Base-by-base conservation (phyloP, 1,140 invertebrate species). In the Zaprionus tsacasi region DNA sequence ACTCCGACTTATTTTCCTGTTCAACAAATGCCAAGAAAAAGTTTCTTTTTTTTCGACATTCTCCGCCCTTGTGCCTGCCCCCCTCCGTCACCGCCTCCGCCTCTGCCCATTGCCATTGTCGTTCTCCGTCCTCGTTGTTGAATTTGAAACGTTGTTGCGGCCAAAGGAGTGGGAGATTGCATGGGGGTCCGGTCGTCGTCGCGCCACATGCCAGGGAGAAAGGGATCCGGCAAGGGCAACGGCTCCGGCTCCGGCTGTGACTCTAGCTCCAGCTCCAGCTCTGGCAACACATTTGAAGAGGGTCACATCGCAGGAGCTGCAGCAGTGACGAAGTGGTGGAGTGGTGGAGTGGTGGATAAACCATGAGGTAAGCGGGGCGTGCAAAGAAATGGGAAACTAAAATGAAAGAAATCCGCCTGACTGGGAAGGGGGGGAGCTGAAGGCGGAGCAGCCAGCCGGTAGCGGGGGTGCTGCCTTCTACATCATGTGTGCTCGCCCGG, bases 1-100 rank as follows among this genome's bases (percentile, higher is more conserved):
- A 48, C 81, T 66, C 48, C 35, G 25, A 64, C 60, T 82, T 79
- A 70, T 67, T 79, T 89, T 90, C 86, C 85, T 89, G 86, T 79
- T 85, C 86, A 89, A 85, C 85, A 89, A 89, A 89, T 89, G 85
- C 85, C 85, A 89, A 89, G 85, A 89, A 89, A 89, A 89, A 81
- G 78, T 89, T 89, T 88, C 71, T 88, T 75, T 80, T 78, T 67
- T 72, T 72, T 76, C 56, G n/a, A 60, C 67, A 40, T 45, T 60
- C 52, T 17, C n/a, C 35, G 27, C 50, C 12, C 36, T 63, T 6
- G 5, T 25, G 11, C 35, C 35, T 8, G n/a, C 33, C 30, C 35
- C 54, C 43, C 45, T 8, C 48, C 52, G 43, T n/a, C 71, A 48
- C 61, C 59, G n/a, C 45, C 65, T 61, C 21, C 21, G 76, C n/a